Conservation (phyloP, 2,888 invertebrate genomes). For the Chalcis sispes region DNA sequence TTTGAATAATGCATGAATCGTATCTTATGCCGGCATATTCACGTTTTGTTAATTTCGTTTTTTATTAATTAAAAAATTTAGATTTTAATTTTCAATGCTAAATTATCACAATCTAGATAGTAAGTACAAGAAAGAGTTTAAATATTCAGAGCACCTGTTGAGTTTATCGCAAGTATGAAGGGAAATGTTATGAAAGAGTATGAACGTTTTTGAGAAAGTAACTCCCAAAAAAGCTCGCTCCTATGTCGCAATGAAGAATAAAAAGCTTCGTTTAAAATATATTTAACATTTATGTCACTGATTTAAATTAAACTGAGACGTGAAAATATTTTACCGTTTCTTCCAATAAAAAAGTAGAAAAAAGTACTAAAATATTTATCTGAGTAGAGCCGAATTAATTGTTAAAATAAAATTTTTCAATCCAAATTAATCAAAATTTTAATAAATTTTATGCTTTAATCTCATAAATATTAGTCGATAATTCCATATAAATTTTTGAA, state of each 20-base stretch:
- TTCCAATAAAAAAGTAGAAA: too few relatives aligned
- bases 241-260: constrained; percentile 61
- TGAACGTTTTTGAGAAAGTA: constrained; percentile 50
- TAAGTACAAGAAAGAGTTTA: constrained; percentile 43
- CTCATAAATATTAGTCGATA: too few relatives aligned
- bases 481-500: too few relatives aligned
- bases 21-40: constrained; percentile 75
- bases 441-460: too few relatives aligned
- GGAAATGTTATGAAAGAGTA: constrained; percentile 23
- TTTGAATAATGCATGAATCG: constrained; percentile 70
- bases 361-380: too few relatives aligned
- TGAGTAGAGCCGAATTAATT: too few relatives aligned
- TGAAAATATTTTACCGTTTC: too few relatives aligned
- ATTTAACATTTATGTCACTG: constrained; percentile 22
- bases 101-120: constrained; percentile 43
- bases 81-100: constrained; percentile 45
- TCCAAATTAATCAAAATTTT: too few relatives aligned
- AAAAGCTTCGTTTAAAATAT: constrained; percentile 29
- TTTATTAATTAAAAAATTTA: constrained; percentile 53
- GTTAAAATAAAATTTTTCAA: too few relatives aligned
- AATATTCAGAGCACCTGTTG: constrained; percentile 68
- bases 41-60: constrained; percentile 63
- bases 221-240: constrained; percentile 63
- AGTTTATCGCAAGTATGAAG: constrained; percentile 63
- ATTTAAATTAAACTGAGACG: too few relatives aligned